Percentiles rank a stretch among this genome's conserved stretches.
These are phyloP conservation scores for Strix occidentalis DNA, from an alignment of 2,797 vertebrate genomes.

Conservation along the genomic window DNA sequence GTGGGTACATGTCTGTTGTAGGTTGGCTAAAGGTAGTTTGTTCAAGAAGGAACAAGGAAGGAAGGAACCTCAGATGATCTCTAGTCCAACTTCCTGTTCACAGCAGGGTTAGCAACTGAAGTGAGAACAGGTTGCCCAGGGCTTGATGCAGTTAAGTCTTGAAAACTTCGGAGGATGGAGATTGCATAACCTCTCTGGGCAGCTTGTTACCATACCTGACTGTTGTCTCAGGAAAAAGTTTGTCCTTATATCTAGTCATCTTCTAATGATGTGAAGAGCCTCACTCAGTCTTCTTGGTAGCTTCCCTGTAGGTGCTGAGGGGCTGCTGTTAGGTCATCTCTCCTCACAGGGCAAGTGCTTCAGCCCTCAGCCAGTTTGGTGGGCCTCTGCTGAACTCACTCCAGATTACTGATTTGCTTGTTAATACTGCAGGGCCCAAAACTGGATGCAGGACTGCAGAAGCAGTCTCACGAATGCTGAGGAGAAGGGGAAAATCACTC, in stretches of 20 bases:
- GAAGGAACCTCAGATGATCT: not conserved
- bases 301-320: not conserved
- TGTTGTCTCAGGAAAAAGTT: not conserved
- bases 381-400: not conserved
- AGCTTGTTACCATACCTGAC: not conserved
- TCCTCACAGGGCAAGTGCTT: not conserved
- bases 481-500: not conserved
- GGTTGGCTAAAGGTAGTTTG: not conserved
- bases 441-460: not conserved
- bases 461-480: not conserved
- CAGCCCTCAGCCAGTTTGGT: not conserved
- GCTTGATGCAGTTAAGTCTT: not conserved
- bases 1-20: not conserved
- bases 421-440: not conserved
- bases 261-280: not conserved
- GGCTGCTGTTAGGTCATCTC: not conserved
- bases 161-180: not conserved
- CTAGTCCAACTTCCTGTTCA: not conserved
- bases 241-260: not conserved
- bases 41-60: not conserved
- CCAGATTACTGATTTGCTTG: not conserved
- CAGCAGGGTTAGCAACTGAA: not conserved
- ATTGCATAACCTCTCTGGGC: not conserved
- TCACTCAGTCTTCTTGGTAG: fast-evolving
- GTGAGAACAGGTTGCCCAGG: not conserved